Conservation (phyloP, 2,888 invertebrate species). For the Cantharis nigra region DNA sequence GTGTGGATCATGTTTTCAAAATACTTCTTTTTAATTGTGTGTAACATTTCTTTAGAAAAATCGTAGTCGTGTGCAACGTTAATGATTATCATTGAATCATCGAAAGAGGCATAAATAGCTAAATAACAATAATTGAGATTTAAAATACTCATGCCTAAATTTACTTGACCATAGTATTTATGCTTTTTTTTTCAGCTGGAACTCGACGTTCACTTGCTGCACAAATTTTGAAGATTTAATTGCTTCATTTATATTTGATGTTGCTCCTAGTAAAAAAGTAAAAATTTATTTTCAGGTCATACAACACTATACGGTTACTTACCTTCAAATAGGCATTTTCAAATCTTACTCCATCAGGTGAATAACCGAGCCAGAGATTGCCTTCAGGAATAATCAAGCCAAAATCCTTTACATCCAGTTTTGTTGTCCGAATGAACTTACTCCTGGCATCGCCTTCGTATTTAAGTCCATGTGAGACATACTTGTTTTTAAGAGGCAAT, state of each 20-base stretch:
- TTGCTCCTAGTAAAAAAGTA: background rate
- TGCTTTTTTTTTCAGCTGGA: background rate
- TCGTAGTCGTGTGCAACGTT: background rate
- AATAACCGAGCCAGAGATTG: too few species aligned
- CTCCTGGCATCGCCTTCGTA: background rate
- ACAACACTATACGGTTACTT: background rate
- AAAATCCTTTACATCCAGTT: background rate
- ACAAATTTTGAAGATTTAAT: background rate
- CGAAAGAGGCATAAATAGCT: background rate
- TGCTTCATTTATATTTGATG: background rate
- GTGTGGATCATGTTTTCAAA: too few species aligned
- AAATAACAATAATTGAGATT: background rate
- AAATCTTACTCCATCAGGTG: background rate
- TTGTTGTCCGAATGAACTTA: background rate
- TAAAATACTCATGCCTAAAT: background rate
- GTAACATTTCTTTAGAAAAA: background rate
- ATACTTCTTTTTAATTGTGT: too few species aligned
- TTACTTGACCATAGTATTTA: constrained; percentile 1
- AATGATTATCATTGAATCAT: background rate
- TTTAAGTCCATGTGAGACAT: background rate
- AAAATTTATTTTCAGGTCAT: background rate
- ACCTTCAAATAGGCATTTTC: constrained; percentile 9
- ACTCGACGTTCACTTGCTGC: background rate
- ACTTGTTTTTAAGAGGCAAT: background rate
- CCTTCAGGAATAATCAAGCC: background rate